These are phyloP conservation scores for Xylocampa areola DNA, from an alignment of 2,888 invertebrate species.

Conservation along the genomic window DNA sequence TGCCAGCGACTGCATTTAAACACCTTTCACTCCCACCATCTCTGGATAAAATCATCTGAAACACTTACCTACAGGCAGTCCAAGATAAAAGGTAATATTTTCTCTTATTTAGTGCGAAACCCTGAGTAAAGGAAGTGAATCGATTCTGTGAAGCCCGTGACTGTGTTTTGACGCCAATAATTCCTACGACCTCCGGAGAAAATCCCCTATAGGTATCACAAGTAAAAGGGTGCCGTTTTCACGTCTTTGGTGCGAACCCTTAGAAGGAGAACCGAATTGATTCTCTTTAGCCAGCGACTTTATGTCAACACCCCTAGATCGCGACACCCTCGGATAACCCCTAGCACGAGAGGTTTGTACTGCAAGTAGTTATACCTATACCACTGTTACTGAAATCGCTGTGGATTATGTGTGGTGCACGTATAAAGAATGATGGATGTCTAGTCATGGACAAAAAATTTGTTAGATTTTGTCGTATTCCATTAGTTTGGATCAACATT, in stretches of 20 bases:
- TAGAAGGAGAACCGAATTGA: slow-evolving; percentile 33
- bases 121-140: slow-evolving; percentile 22
- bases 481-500: no score
- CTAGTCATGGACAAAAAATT: background rate
- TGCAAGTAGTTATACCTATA: slow-evolving; percentile 30
- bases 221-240: background rate
- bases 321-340: slow-evolving; percentile 44
- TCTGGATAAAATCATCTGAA: slow-evolving; percentile 5
- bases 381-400: slow-evolving; percentile 44
- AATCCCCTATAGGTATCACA: background rate
- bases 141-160: slow-evolving; percentile 29
- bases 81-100: background rate
- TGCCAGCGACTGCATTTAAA: background rate
- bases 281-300: slow-evolving; percentile 25
- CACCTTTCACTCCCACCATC: background rate
- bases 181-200: slow-evolving; percentile 34
- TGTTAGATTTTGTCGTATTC: no score
- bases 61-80: background rate
- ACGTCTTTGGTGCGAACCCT: slow-evolving; percentile 1
- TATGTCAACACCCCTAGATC: slow-evolving; percentile 13
- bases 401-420: slow-evolving; percentile 38
- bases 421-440: background rate
- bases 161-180: slow-evolving; percentile 18
- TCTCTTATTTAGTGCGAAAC: background rate
- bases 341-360: slow-evolving; percentile 23